Conservation (phyloP, 2,113 vertebrate genomes). For the Macquaria australasica region DNA sequence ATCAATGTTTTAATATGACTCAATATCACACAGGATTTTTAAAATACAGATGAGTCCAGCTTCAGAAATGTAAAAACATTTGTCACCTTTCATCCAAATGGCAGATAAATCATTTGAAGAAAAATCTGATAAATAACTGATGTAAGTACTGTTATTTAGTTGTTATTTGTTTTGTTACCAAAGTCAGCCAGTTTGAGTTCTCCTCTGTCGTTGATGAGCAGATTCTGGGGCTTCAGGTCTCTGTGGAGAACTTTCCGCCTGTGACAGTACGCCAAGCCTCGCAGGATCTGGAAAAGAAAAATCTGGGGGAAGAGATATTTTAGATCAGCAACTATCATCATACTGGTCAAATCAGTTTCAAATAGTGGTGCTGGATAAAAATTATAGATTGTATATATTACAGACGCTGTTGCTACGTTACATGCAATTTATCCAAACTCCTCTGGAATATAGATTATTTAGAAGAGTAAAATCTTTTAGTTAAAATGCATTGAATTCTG, state of each 20-base stretch:
- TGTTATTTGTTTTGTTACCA: conserved; percentile 73
- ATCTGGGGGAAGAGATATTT: conserved; percentile 65
- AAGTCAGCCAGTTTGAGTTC: conserved; percentile 93
- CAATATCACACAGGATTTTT: background rate
- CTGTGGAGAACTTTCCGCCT: conserved; percentile 90
- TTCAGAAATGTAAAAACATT: background rate
- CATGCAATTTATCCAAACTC: background rate
- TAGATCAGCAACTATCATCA: background rate
- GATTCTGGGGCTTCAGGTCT: conserved; percentile 92
- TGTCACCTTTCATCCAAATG: background rate
- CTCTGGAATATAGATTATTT: background rate
- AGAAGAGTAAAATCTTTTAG: background rate
- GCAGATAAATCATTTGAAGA: background rate
- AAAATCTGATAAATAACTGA: background rate
- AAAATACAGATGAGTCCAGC: background rate
- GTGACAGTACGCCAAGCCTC: conserved; percentile 91
- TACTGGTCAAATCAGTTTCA: background rate
- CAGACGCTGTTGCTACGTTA: background rate
- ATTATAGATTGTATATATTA: background rate
- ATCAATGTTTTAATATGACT: background rate
- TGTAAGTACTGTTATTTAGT: background rate
- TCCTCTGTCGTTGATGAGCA: conserved; percentile 91
- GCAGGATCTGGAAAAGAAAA: conserved; percentile 90
- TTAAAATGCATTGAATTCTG: background rate
- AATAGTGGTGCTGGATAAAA: background rate